Base-by-base conservation (phyloP, 1,140 invertebrate species). In the Drosophila sproati region DNA sequence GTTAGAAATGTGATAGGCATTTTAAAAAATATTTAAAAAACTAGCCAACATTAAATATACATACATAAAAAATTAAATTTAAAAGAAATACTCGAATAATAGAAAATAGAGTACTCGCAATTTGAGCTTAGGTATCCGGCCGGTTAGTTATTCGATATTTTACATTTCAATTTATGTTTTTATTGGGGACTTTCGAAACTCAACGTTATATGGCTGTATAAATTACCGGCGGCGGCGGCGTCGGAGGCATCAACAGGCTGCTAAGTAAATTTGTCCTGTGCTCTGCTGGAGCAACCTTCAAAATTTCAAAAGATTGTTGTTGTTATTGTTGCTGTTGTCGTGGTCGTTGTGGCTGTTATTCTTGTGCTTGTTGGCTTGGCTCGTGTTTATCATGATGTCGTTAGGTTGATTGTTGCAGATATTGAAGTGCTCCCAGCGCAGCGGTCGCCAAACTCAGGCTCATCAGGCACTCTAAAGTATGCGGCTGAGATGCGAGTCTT, bases 281-380 rank as follows among this genome's bases (percentile, higher is more conserved):
- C 59, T 73, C 59, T 64, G 67, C 62, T 63, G 45, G 59, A 29
- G 39, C 43, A 70, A 78, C 85, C 83, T 89, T 78, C 75, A 52
- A 77, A 89, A 88, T 83, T 80, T 89, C 85, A 83, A 88, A 83
- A 73, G 83, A 69, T 69, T 77, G 67, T 64, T 76, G 68, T 59
- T 61, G 39, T 59, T 39, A 45, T 52, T 54, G 50, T 55, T 59
- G 66, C 5, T 55, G 61, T 56, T 41, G 10, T 54, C 56, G 12
- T 52, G 55, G 52, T 37, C 67, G 56, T 48, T 61, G 54, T 39
- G 63, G 56, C 10, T 7, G 50, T 60, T 43, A 5, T 54, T 66
- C 5, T 59, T 39, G 37, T 52, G 51, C 29, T 29, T 50, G 56
- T 29, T 35, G 29, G 6, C 60, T 34, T 55, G 70, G 50, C 52